Evolutionary conservation across 2,888 invertebrate genomes (phyloP).

Genomic region (Pseudococcus longispinus): DNA sequence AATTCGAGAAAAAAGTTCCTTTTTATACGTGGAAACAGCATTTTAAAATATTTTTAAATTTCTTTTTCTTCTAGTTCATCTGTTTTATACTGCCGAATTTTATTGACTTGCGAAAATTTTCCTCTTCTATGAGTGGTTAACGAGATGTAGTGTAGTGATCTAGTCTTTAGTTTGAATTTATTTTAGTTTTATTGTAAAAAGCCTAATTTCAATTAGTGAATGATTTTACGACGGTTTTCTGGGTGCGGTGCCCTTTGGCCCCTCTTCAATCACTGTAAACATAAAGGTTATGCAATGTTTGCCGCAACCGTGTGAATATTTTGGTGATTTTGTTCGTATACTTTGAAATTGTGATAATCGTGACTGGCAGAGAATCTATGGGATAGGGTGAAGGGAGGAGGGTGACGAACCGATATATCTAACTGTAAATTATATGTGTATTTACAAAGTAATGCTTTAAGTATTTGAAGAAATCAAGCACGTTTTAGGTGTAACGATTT

Average conservation of each 20-base stretch:
- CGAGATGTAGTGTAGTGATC: conserved; percentile 1
- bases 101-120: background rate
- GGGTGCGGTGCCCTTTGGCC: too few relatives aligned
- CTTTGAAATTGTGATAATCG: background rate
- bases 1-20: conserved; percentile 26
- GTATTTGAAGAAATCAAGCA: too few relatives aligned
- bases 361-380: background rate
- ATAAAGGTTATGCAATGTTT: too few relatives aligned
- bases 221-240: background rate
- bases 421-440: too few relatives aligned
- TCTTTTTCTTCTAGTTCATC: background rate
- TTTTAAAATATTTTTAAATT: conserved; percentile 9
- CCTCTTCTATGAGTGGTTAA: background rate
- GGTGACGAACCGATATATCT: background rate
- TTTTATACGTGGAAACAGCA: conserved; percentile 5
- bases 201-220: too few relatives aligned
- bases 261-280: too few relatives aligned
- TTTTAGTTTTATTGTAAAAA: background rate
- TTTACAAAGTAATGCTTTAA: too few relatives aligned
- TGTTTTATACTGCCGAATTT: background rate
- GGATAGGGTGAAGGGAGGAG: background rate
- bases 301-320: background rate
- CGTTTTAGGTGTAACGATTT: too few relatives aligned
- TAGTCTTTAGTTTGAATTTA: conserved; percentile 3
- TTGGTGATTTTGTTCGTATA: background rate